Conservation (phyloP, 1,140 invertebrate genomes). For the Limonius californicus region DNA sequence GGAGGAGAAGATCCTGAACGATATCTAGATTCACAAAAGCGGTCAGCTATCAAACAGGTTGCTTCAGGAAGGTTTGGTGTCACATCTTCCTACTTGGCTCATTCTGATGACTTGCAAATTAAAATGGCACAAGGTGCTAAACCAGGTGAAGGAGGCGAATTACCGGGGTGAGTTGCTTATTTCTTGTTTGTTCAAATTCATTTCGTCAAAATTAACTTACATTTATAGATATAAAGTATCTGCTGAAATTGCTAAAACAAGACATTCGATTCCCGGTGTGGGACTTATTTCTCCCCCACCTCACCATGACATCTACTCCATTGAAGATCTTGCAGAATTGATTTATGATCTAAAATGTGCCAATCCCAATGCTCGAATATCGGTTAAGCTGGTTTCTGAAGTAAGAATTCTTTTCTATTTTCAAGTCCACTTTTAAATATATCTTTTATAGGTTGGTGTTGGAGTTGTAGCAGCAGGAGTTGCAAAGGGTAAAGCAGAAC, state of each 20-base stretch:
- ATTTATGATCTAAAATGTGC: constrained; percentile 98
- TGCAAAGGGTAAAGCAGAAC: constrained; percentile 98
- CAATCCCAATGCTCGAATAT: constrained; percentile 92
- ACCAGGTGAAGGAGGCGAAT: constrained; percentile 91
- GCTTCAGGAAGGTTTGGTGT: constrained; percentile 98
- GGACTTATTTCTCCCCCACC: constrained; percentile 97
- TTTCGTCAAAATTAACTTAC: constrained; percentile 15
- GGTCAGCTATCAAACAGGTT: constrained; percentile 87
- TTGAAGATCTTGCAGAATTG: constrained; percentile 97
- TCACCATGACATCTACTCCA: constrained; percentile 99
- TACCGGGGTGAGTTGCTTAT: constrained; percentile 71
- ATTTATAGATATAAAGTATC: constrained; percentile 61
- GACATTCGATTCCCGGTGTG: constrained; percentile 96
- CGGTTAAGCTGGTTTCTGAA: constrained; percentile 97
- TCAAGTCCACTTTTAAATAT: too few relatives aligned
- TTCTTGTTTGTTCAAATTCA: not conserved
- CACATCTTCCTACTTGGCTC: constrained; percentile 92
- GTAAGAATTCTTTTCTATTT: constrained; percentile 14
- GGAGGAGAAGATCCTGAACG: constrained; percentile 86
- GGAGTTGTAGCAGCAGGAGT: constrained; percentile 97
- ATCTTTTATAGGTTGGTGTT: constrained; percentile 70
- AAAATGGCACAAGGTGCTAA: constrained; percentile 99
- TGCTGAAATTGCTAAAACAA: constrained; percentile 89
- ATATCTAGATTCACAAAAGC: constrained; percentile 73
- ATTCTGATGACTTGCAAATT: constrained; percentile 95